Evolutionary conservation across 2,888 invertebrate species (phyloP), one percentile per base, ranked within the genome.

Genomic region (Epirrita christyi): DNA sequence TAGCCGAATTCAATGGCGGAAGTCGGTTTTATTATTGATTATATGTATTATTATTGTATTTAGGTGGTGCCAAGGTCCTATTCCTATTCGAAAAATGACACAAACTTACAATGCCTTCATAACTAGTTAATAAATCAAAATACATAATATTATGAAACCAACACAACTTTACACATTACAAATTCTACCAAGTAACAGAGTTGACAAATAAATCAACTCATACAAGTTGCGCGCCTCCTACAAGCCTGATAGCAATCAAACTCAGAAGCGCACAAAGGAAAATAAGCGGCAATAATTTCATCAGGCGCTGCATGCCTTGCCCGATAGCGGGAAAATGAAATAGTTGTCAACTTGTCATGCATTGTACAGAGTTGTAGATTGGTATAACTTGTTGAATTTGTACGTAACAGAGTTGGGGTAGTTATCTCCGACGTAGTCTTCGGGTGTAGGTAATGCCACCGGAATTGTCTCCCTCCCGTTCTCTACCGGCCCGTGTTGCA

Each of bases 331-430:
- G 43, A 27, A 37, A 51, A 51, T 43, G 29, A 32, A 54, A 51
- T 61, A 47, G 54, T 53, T 53, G 55, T 48, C 46, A 49, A 41
- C 15, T 29, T 36, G 50, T 46, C 46, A 40, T 50, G 49, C 37
- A 13, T 42, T 34, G 41, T 27, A 38, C 32, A 36, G n/a, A 48
- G 48, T 48, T 55, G 38, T 38, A 49, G 49, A 55, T 40, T 55
- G 55, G 49, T 43, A 28, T 42, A 54, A 59, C 59, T 59, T 59
- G 59, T 59, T 54, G 54, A 50, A 59, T 54, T 59, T 49, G 27
- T 58, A 51, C 43, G 28, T 55, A 55, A 49, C 34, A 14, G 38
- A 49, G 58, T 58, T 53, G 15, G 15, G 29, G 48, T 36, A 43
- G 57, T 48, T 58, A 53, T 48, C 48, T 48, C 38, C 48, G 42